Conservation (phyloP, 92 coral and sea anemone genomes). For the Virgularia gustaviana region DNA sequence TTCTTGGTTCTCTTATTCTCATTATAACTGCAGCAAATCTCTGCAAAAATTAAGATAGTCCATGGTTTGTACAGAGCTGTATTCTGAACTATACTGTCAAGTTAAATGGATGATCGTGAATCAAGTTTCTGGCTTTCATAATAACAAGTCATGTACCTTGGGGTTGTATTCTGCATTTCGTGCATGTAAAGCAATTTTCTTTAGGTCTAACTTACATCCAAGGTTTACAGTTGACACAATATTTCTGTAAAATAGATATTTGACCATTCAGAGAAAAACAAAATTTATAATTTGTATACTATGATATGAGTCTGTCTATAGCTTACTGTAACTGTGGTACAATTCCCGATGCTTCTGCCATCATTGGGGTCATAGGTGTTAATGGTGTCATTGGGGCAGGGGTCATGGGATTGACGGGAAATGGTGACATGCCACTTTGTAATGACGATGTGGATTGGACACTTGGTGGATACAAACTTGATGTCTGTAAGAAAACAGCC, state of each 20-base stretch:
- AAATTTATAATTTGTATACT: background rate
- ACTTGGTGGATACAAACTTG: slow-evolving; percentile 57
- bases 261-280: background rate
- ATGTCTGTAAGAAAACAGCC: slow-evolving; percentile 9
- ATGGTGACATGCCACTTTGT: slow-evolving; percentile 78
- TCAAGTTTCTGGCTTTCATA: background rate
- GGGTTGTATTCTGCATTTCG: slow-evolving; percentile 99
- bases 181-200: slow-evolving; percentile 98
- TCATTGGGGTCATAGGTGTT: slow-evolving; percentile 90
- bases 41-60: slow-evolving; percentile 45
- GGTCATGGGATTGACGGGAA: slow-evolving; percentile 92
- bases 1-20: slow-evolving; percentile 96
- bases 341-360: slow-evolving; percentile 91
- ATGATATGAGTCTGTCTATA: background rate
- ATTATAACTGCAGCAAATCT: slow-evolving; percentile 99
- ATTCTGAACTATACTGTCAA: too few relatives aligned
- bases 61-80: too few relatives aligned
- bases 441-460: slow-evolving; percentile 80
- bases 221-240: slow-evolving; percentile 97
- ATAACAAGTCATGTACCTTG: slow-evolving; percentile 47
- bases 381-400: slow-evolving; percentile 71
- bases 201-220: slow-evolving; percentile 88
- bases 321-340: slow-evolving; percentile 97
- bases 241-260: slow-evolving; percentile 49
- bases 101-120: background rate